These are phyloP conservation scores for Tubulanus polymorphus DNA, from an alignment of 2,888 invertebrate species.

Conservation along the genomic window DNA sequence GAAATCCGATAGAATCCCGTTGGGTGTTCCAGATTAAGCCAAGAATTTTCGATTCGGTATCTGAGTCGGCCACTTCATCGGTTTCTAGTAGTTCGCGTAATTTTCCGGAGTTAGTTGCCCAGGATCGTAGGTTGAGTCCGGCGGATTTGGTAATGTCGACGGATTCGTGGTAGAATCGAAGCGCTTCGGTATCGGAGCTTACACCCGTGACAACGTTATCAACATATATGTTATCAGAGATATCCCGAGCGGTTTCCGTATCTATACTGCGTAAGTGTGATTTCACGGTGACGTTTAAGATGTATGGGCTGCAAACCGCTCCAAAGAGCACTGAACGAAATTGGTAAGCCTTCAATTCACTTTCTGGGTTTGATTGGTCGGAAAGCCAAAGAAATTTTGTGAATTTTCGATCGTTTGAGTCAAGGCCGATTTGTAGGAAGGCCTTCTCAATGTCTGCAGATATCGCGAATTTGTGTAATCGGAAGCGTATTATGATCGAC, in stretches of 20 bases:
- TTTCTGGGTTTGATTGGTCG: constrained; percentile 2
- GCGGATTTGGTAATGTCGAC: constrained; percentile 9
- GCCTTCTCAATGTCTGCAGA: constrained; percentile 17
- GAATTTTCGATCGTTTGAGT: constrained; percentile 13
- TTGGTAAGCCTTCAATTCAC: constrained; percentile 9
- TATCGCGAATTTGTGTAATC: constrained; percentile 5
- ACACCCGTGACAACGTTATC: constrained; percentile 15
- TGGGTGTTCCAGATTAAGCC: constrained; percentile 11
- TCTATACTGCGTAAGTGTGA: constrained; percentile 3
- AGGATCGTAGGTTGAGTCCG: constrained; percentile 15
- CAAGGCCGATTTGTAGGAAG: constrained; percentile 12
- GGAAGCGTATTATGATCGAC: constrained; percentile 2
- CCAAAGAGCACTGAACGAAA: constrained; percentile 15
- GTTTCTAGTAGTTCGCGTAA: background rate
- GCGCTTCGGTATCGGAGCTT: background rate
- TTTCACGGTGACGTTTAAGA: background rate
- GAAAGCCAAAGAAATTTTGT: constrained; percentile 14
- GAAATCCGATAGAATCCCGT: background rate
- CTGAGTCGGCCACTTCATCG: constrained; percentile 2
- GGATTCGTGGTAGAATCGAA: constrained; percentile 7
- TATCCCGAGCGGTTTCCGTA: background rate
- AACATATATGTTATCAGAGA: constrained; percentile 11
- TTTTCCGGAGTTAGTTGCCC: constrained; percentile 9
- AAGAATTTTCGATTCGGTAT: constrained; percentile 3
- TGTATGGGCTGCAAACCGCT: constrained; percentile 2